Conservation (phyloP, 2,113 vertebrate species). For the Festucalex cinctus region DNA sequence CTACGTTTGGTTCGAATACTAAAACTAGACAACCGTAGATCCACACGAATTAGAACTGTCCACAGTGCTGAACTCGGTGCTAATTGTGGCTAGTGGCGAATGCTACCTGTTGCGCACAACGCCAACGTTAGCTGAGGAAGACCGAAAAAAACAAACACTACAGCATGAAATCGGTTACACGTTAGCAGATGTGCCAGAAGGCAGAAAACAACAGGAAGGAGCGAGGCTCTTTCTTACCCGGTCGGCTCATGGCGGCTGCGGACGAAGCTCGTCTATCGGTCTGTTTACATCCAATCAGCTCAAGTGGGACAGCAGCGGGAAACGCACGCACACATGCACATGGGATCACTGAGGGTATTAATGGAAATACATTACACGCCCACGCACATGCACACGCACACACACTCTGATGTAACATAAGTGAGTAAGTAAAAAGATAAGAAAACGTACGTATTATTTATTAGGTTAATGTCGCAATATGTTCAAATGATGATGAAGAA, state of each 20-base stretch:
- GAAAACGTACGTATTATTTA: too few relatives aligned
- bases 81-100: conserved; percentile 29
- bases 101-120: conserved; percentile 51
- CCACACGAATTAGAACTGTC: conserved; percentile 30
- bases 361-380: conserved; percentile 7
- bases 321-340: neutral
- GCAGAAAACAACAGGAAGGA: fast-evolving
- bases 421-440: too few relatives aligned
- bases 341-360: conserved; percentile 32
- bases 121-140: conserved; percentile 2
- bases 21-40: too few relatives aligned
- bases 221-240: conserved; percentile 40
- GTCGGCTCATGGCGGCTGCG: conserved; percentile 51
- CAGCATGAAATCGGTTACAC: too few relatives aligned
- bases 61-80: conserved; percentile 45
- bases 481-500: too few relatives aligned
- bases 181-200: neutral
- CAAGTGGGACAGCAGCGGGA: neutral
- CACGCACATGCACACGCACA: neutral
- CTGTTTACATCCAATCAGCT: conserved; percentile 19
- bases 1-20: too few relatives aligned
- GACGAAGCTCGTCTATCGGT: neutral
- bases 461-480: too few relatives aligned
- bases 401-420: too few relatives aligned
- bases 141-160: neutral